Percentiles rank a stretch among this genome's conserved stretches.
Conservation (phyloP, 2,113 vertebrate genomes). For the Grammomys surdaster region DNA sequence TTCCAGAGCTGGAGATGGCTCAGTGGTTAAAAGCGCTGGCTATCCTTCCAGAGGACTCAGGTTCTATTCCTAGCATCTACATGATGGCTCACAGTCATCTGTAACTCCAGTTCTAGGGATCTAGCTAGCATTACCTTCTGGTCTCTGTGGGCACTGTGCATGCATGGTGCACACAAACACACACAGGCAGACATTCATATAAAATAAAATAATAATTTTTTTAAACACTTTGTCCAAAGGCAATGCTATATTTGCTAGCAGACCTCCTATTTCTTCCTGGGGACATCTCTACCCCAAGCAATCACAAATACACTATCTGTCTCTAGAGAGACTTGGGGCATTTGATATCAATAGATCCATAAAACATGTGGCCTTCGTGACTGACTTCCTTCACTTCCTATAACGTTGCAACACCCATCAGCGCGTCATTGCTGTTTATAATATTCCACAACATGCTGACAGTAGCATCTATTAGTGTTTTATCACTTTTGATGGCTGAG, state of each 20-base stretch:
- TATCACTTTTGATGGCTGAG: neutral
- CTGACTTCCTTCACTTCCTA: neutral
- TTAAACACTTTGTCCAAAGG: neutral
- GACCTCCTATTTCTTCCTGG: neutral
- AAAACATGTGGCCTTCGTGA: neutral
- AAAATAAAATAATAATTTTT: neutral
- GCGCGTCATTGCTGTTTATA: neutral
- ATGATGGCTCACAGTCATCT: neutral
- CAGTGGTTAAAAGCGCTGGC: neutral
- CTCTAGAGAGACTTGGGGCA: neutral
- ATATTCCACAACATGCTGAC: neutral
- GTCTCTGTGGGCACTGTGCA: neutral
- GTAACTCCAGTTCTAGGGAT: neutral
- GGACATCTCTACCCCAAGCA: neutral
- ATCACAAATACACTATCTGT: neutral
- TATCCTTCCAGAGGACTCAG: neutral
- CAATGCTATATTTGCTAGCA: neutral
- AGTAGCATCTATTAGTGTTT: neutral
- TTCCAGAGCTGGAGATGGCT: neutral
- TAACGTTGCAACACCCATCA: neutral
- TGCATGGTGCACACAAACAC: neutral
- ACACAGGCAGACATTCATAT: neutral
- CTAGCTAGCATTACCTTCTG: neutral
- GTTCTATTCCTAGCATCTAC: neutral
- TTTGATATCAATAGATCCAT: neutral